Percentiles rank a stretch among this genome's conserved stretches.
These are phyloP conservation scores for Scolopax rusticola DNA, from an alignment of 2,797 vertebrate species.

Conservation along the genomic window DNA sequence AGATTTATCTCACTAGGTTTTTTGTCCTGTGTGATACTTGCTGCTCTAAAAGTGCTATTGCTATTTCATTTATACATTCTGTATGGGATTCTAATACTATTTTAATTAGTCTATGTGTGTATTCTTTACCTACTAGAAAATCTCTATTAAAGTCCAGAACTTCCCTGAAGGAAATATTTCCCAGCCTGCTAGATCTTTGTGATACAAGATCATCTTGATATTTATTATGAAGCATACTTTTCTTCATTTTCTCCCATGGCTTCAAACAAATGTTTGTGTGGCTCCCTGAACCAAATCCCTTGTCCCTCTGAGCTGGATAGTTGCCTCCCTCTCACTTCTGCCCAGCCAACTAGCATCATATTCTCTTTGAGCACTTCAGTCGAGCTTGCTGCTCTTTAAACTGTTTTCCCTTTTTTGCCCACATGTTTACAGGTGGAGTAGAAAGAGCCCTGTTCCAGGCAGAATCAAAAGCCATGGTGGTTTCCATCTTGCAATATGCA, in stretches of 20 bases:
- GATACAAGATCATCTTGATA: not conserved
- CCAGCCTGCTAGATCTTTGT: not conserved
- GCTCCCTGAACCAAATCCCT: not conserved
- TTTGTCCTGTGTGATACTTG: not conserved
- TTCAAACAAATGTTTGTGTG: slow-evolving; percentile 39
- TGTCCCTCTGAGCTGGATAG: not conserved
- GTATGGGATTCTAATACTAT: not conserved
- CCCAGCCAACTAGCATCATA: not conserved
- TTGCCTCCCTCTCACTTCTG: not conserved
- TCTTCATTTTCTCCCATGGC: slow-evolving; percentile 14
- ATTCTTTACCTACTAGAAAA: slow-evolving; percentile 8
- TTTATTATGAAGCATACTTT: not conserved
- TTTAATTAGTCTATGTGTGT: not conserved
- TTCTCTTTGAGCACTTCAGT: not conserved
- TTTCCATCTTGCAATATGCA: not conserved
- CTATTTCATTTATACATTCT: not conserved
- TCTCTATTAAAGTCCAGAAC: not conserved
- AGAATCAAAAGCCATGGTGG: not conserved
- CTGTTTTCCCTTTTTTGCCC: not conserved
- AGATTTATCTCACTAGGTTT: not conserved
- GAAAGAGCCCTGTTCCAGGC: not conserved
- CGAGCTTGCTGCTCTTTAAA: not conserved
- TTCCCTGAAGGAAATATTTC: slow-evolving; percentile 18
- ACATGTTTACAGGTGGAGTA: not conserved
- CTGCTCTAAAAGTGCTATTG: not conserved